Evolutionary conservation across 2,797 vertebrate genomes (phyloP).

Genomic region (Orientallactaga sibirica): DNA sequence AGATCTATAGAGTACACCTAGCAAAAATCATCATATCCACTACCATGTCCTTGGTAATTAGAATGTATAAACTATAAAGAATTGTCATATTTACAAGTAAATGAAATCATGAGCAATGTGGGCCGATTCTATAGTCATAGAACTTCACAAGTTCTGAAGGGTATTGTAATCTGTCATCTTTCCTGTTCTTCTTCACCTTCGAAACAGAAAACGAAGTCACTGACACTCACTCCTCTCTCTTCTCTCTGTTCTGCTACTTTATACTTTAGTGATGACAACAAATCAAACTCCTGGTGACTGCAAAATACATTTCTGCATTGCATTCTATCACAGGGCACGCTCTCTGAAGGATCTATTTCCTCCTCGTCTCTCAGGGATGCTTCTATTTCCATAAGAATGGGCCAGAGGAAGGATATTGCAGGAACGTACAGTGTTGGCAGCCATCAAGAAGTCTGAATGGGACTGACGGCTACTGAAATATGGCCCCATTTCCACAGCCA

Average conservation of each 20-base stretch:
- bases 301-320: constrained; percentile 57
- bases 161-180: background rate
- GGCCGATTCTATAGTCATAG: background rate
- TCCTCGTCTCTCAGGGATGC: background rate
- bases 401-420: background rate
- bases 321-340: constrained; percentile 22
- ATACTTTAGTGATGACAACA: constrained; percentile 55
- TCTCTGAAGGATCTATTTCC: constrained; percentile 34
- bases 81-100: background rate
- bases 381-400: constrained; percentile 62
- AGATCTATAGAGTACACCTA: background rate
- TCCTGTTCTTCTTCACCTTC: background rate
- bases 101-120: background rate
- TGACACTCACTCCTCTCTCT: background rate
- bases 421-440: background rate
- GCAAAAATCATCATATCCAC: background rate
- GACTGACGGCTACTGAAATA: background rate
- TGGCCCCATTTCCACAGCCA: background rate
- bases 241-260: constrained; percentile 32
- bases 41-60: background rate
- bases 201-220: constrained; percentile 43
- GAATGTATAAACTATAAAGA: background rate
- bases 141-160: background rate
- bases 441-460: background rate
- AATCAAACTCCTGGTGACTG: constrained; percentile 64